Evolutionary conservation across 2,888 invertebrate species (phyloP).

Genomic region (Cosmia pyralina): DNA sequence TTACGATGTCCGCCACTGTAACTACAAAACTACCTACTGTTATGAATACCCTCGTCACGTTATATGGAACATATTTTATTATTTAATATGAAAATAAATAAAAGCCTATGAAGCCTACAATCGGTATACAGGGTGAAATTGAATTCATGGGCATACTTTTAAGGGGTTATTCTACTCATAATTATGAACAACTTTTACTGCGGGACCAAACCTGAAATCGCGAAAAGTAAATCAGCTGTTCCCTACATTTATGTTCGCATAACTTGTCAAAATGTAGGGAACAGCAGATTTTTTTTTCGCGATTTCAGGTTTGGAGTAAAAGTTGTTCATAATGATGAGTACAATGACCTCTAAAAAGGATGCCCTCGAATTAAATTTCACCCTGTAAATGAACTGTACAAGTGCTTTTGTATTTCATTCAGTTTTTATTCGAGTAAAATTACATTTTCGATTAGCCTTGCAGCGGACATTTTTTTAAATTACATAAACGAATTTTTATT

Average conservation of each 20-base stretch:
- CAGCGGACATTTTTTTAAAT: not conserved
- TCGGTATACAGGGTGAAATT: not conserved
- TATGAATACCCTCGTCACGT: slow-evolving; percentile 14
- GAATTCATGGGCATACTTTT: too few species aligned
- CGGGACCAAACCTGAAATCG: too few species aligned
- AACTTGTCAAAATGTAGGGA: too few species aligned
- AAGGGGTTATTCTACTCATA: too few species aligned
- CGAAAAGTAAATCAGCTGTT: too few species aligned
- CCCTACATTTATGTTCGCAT: too few species aligned
- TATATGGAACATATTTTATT: not conserved
- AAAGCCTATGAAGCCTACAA: not conserved
- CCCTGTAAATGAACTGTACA: not conserved
- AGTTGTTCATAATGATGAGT: too few species aligned
- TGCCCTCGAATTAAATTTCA: too few species aligned
- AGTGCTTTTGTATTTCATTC: slow-evolving; percentile 4
- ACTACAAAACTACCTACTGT: slow-evolving; percentile 11
- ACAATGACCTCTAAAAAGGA: too few species aligned
- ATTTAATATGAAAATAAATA: slow-evolving; percentile 16
- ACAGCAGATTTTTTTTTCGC: too few species aligned
- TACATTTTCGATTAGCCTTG: not conserved
- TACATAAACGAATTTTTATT: not conserved
- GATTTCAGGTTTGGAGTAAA: too few species aligned
- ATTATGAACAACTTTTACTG: too few species aligned
- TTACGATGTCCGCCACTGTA: slow-evolving; percentile 27
- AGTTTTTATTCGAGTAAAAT: not conserved